Evolutionary conservation across 2,888 invertebrate species (phyloP).

Genomic region (Galerucella nymphaeae): DNA sequence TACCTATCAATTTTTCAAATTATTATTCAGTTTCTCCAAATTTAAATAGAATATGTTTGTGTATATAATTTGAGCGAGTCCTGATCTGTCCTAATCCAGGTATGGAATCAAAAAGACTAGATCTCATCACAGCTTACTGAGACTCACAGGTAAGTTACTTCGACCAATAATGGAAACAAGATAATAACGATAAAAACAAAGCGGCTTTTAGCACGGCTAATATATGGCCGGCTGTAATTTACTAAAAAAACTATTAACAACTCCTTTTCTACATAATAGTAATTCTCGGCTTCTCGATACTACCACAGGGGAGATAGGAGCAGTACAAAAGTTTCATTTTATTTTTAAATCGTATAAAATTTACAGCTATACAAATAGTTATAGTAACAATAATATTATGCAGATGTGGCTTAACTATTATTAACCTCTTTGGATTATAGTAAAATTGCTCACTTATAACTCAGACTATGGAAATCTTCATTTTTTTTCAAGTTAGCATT

Average conservation of each 20-base stretch:
- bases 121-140: slow-evolving; percentile 55
- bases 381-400: background rate
- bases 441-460: too few species aligned
- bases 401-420: too few species aligned
- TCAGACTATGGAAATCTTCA: too few species aligned
- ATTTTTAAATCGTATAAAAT: background rate
- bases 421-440: too few species aligned
- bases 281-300: slow-evolving; percentile 44
- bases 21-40: background rate
- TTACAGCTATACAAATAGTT: background rate
- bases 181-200: slow-evolving; percentile 61
- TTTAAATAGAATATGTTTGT: background rate
- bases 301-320: slow-evolving; percentile 31
- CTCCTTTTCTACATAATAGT: slow-evolving; percentile 57
- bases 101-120: slow-evolving; percentile 44
- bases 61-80: background rate
- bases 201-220: slow-evolving; percentile 58
- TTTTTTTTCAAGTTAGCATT: too few species aligned
- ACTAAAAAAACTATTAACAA: slow-evolving; percentile 56
- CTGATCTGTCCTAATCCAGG: slow-evolving; percentile 36
- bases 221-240: slow-evolving; percentile 56
- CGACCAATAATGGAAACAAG: slow-evolving; percentile 60
- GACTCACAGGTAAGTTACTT: slow-evolving; percentile 58
- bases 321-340: background rate
- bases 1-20: background rate